Evolutionary conservation across 2,797 vertebrate species (phyloP), one percentile per base, ranked within the genome.

Genomic region (Pseudopleuronectes americanus): DNA sequence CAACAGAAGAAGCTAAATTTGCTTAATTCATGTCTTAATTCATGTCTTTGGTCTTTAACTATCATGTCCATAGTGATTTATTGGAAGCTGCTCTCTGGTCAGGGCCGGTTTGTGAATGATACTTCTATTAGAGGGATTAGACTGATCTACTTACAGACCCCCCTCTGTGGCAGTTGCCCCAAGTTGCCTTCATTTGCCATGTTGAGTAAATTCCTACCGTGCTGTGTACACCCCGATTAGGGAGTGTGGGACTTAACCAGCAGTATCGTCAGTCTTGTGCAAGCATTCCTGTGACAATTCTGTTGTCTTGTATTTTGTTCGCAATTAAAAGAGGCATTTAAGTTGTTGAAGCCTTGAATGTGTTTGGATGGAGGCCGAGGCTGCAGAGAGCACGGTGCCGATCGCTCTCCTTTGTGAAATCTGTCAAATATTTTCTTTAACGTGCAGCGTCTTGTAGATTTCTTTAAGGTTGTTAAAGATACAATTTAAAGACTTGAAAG

Each of bases 81-180:
- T 64, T 86, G 68, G 64, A 80, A 74, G 71, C 87, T 84, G 52
- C 83, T 74, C 74, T 71, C 76, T 79, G 83, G 89, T 80, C 83
- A 87, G 78, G 72, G 79, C 77, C 77, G 74, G 90, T 90, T n/a
- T n/a, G 89, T 90, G 87, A 92, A 88, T 91, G 90, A 93, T 93
- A 89, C 90, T 93, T 92, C 91, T 92, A 93, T 92, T 92, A 92
- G 90, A 78, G 87, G 91, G 92, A 93, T 93, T 93, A 93, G 83
- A 69, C 84, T 92, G 90, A 93, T 91, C 92, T 92, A 86, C 92
- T 93, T 93, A 92, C 84, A 90, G 92, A 89, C 90, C 91, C 89
- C 92, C 92, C 85, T 85, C 89, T 84, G 92, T 68, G 90, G 83
- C 87, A 87, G 91, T 92, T 93, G 88, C 90, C 90, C 92, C 90